Evolutionary conservation across 1,140 invertebrate species (phyloP).

Genomic region (Eumeta japonica): DNA sequence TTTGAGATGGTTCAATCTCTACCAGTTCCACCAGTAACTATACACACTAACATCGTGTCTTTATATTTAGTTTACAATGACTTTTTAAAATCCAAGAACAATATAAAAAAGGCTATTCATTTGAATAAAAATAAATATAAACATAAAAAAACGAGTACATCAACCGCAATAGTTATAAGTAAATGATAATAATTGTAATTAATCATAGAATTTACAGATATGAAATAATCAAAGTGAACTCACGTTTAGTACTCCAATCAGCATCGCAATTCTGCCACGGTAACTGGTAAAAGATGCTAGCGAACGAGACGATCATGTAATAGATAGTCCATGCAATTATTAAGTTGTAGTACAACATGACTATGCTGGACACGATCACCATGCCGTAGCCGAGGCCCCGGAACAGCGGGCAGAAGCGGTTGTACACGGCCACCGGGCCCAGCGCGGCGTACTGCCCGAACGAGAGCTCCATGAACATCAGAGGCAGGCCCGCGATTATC

Average conservation of each 20-base stretch:
- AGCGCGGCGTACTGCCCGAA: constrained; percentile 74
- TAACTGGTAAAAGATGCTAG: constrained; percentile 61
- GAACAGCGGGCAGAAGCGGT: constrained; percentile 68
- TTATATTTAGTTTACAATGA: too few species aligned
- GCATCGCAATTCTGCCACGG: constrained; percentile 78
- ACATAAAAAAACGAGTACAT: too few species aligned
- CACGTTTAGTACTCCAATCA: constrained; percentile 71
- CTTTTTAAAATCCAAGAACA: too few species aligned
- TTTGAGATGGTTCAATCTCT: too few species aligned
- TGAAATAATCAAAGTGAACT: constrained; percentile 37
- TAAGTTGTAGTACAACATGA: constrained; percentile 84
- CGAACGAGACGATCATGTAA: constrained; percentile 77
- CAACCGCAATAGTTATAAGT: constrained; percentile 4
- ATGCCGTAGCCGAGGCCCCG: constrained; percentile 79
- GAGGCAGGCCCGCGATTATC: constrained; percentile 77
- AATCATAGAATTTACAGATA: not conserved
- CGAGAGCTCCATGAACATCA: constrained; percentile 86
- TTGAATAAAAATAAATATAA: too few species aligned
- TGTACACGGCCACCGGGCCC: constrained; percentile 71
- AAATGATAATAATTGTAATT: not conserved
- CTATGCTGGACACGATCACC: constrained; percentile 78
- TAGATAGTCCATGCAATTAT: constrained; percentile 84
- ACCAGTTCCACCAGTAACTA: too few species aligned
- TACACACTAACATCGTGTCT: too few species aligned
- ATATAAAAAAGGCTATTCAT: too few species aligned